Evolutionary conservation across 2,888 invertebrate genomes (phyloP).

Genomic region (Limnephilus lunatus): DNA sequence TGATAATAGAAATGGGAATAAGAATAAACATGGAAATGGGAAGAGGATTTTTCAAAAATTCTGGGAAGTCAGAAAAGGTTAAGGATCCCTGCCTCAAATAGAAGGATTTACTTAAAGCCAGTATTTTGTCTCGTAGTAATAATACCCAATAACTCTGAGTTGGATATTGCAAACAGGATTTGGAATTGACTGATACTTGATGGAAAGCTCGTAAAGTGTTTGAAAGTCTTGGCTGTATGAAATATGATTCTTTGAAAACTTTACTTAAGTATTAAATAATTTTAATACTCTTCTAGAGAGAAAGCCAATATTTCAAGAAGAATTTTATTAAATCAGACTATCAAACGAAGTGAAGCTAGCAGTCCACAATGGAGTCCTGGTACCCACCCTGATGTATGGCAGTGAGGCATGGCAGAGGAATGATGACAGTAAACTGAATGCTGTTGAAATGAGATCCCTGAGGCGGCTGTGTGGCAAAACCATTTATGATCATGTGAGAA

Average conservation of each 20-base stretch:
- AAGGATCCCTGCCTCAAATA: not conserved
- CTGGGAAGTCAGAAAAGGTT: not conserved
- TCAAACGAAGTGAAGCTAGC: too few relatives aligned
- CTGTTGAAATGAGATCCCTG: too few relatives aligned
- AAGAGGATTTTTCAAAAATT: not conserved
- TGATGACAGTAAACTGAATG: too few relatives aligned
- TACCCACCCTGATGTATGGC: too few relatives aligned
- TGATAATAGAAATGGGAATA: too few relatives aligned
- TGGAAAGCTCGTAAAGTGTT: not conserved
- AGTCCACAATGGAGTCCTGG: too few relatives aligned
- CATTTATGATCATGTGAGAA: too few relatives aligned
- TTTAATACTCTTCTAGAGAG: not conserved
- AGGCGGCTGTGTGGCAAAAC: too few relatives aligned
- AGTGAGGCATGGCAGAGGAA: too few relatives aligned
- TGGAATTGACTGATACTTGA: not conserved
- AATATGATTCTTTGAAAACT: not conserved
- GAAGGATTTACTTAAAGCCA: too few relatives aligned
- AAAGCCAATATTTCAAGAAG: not conserved
- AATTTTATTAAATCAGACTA: not conserved
- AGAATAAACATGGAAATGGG: not conserved
- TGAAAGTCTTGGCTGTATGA: not conserved
- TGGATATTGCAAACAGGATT: not conserved
- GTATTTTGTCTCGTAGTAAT: too few relatives aligned
- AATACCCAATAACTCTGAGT: too few relatives aligned
- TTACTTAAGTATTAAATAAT: not conserved